phyloP scores from a whole-genome alignment of 2,888 invertebrate species.

The Dicyrtoma fusca region DNA sequence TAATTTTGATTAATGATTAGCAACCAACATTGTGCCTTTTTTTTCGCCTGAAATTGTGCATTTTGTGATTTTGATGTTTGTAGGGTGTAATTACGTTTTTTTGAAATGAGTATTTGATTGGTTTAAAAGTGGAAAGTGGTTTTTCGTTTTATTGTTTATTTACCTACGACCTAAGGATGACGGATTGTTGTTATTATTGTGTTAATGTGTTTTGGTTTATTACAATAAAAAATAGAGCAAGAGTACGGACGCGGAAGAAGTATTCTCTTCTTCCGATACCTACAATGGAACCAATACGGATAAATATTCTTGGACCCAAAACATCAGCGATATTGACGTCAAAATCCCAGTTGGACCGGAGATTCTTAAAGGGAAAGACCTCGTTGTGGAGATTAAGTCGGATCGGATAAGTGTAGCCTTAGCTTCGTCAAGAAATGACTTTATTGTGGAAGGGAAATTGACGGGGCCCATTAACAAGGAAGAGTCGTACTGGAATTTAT shows the following conservation, averaged over 20 bases:
- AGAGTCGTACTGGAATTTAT: slow-evolving; percentile 78
- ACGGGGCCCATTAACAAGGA: slow-evolving; percentile 70
- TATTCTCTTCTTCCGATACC: slow-evolving; percentile 60
- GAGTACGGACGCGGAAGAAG: not conserved
- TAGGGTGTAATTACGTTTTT: too few species aligned
- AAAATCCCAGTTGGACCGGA: slow-evolving; percentile 59
- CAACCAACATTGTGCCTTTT: too few species aligned
- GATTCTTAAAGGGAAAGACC: slow-evolving; percentile 69
- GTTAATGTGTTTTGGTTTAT: too few species aligned
- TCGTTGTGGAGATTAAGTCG: slow-evolving; percentile 68
- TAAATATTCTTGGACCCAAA: slow-evolving; percentile 80
- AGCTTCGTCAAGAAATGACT: slow-evolving; percentile 60
- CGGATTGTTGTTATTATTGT: too few species aligned
- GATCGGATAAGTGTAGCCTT: slow-evolving; percentile 60
- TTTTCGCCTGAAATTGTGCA: too few species aligned
- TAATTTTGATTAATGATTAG: too few species aligned
- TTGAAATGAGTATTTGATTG: too few species aligned
- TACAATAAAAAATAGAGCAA: not conserved
- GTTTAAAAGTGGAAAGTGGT: too few species aligned
- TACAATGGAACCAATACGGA: slow-evolving; percentile 81
- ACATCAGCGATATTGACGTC: slow-evolving; percentile 71
- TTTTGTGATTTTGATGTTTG: too few species aligned
- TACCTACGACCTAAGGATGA: too few species aligned
- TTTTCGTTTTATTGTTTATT: too few species aligned
- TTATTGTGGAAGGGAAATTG: slow-evolving; percentile 68